A percentile compares a stretch with the other conserved stretches of the same genome.
phyloP scores from a whole-genome alignment of 35 echinoderm and acorn worm species.

The Heliocidaris tuberculata region DNA sequence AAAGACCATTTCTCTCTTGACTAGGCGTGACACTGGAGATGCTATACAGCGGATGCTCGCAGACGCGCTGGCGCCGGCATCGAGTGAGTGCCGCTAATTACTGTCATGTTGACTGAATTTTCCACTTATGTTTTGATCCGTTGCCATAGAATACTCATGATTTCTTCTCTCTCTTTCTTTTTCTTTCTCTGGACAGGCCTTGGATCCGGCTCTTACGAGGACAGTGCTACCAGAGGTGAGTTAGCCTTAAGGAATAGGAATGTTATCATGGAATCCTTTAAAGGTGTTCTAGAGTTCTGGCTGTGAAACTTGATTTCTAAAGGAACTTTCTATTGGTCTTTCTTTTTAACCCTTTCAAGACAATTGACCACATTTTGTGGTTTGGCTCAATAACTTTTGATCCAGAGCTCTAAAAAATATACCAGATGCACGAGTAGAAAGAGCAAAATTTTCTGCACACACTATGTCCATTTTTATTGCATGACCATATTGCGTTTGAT shows the following conservation, averaged over 20 bases:
- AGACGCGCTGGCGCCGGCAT: background rate
- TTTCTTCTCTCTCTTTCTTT: conserved; percentile 26
- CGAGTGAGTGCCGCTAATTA: conserved; percentile 21
- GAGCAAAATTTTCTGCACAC: too few relatives aligned
- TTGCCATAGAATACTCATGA: conserved; percentile 30
- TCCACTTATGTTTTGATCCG: background rate
- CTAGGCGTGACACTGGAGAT: background rate
- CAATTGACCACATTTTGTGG: too few relatives aligned
- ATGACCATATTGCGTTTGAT: too few relatives aligned
- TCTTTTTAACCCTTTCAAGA: too few relatives aligned
- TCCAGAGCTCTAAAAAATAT: too few relatives aligned
- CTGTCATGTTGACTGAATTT: conserved; percentile 42
- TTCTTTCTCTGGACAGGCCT: conserved; percentile 53
- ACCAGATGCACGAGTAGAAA: too few relatives aligned
- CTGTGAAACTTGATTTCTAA: too few relatives aligned
- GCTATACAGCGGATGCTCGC: background rate
- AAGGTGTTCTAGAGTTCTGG: too few relatives aligned
- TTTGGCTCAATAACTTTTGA: too few relatives aligned
- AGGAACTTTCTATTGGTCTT: too few relatives aligned
- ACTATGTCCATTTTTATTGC: too few relatives aligned
- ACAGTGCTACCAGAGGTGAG: conserved; percentile 62
- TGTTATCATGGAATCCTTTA: background rate
- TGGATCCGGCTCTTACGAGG: conserved; percentile 57
- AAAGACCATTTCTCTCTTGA: background rate
- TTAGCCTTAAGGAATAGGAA: background rate